These are phyloP conservation scores for Turdus rufiventris DNA, from an alignment of 2,113 vertebrate genomes.

Conservation along the genomic window DNA sequence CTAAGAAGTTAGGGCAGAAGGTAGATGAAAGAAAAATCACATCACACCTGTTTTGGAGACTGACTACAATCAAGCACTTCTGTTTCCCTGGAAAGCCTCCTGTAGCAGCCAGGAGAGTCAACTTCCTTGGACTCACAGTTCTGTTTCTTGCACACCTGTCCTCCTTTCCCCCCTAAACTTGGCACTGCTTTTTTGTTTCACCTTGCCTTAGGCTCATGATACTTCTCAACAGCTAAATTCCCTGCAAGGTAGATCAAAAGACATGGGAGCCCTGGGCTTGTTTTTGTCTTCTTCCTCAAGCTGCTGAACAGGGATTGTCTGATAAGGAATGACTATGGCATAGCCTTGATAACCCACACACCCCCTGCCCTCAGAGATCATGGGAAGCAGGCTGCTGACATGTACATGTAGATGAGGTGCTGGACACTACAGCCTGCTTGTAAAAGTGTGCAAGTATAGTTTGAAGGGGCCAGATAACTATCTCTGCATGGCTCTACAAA, in stretches of 20 bases:
- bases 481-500: background rate
- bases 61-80: background rate
- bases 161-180: slow-evolving; percentile 19
- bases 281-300: slow-evolving; percentile 7
- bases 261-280: background rate
- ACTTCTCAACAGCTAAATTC: slow-evolving; percentile 25
- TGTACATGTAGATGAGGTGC: background rate
- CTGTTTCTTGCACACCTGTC: slow-evolving; percentile 25
- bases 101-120: background rate
- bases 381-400: background rate
- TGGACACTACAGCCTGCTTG: background rate
- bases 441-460: background rate
- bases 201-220: slow-evolving; percentile 9
- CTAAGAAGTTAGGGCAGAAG: slow-evolving; percentile 10
- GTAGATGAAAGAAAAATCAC: slow-evolving; percentile 35
- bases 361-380: background rate
- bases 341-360: background rate
- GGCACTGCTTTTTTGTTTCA: slow-evolving; percentile 20
- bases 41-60: slow-evolving; percentile 23
- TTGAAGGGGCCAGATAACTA: background rate
- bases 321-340: background rate
- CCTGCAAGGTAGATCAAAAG: slow-evolving; percentile 42
- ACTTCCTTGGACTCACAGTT: background rate
- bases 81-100: slow-evolving; percentile 4
- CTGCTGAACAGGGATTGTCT: background rate